Conservation (phyloP, 1,140 invertebrate genomes). For the Pachyrhynchus sulphureomaculatus region DNA sequence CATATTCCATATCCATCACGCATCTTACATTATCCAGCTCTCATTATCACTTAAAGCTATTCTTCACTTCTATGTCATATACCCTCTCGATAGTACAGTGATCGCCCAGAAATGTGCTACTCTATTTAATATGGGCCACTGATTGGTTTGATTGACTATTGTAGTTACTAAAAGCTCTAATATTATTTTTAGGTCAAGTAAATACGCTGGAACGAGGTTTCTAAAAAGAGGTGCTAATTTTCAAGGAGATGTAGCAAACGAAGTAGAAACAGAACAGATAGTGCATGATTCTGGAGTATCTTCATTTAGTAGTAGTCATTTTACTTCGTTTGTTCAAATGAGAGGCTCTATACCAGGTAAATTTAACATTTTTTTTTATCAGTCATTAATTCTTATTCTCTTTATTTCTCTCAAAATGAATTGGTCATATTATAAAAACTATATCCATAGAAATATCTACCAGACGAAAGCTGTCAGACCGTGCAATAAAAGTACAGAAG, state of each 20-base stretch:
- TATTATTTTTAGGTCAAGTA: conserved; percentile 56
- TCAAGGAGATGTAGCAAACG: conserved; percentile 96
- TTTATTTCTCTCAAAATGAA: no score
- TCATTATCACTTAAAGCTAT: no score
- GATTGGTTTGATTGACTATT: background rate
- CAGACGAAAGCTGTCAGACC: no score
- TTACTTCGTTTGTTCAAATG: conserved; percentile 93
- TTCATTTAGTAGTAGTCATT: conserved; percentile 71
- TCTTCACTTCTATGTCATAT: no score
- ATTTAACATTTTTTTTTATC: background rate
- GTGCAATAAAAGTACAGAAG: no score
- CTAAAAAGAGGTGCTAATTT: conserved; percentile 93
- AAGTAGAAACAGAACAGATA: conserved; percentile 99
- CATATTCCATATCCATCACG: no score
- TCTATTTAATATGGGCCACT: background rate
- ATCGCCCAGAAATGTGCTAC: no score
- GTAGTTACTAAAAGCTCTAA: background rate
- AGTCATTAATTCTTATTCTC: no score
- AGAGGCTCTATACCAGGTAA: conserved; percentile 84
- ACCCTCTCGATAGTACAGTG: no score
- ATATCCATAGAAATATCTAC: no score
- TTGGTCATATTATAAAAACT: no score
- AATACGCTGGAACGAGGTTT: conserved; percentile 95
- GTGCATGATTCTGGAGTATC: conserved; percentile 86
- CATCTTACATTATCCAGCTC: no score